Evolutionary conservation across 2,113 vertebrate species (phyloP).

Genomic region (Sphaerodactylus townsendi): DNA sequence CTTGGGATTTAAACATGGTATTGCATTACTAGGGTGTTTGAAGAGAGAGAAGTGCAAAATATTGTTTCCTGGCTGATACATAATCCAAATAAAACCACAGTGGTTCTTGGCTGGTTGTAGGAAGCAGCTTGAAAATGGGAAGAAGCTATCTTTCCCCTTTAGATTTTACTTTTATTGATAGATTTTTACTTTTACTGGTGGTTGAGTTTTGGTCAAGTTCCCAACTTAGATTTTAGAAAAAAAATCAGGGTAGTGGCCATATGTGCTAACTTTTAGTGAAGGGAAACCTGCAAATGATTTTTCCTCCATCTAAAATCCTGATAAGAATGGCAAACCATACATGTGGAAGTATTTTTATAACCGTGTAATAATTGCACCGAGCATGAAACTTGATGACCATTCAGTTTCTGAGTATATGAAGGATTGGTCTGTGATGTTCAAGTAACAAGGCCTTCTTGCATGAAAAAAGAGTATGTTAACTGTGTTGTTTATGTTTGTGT

Average conservation of each 20-base stretch:
- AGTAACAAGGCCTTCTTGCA: neutral
- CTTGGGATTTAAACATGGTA: neutral
- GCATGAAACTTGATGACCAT: neutral
- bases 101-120: neutral
- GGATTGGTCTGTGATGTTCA: neutral
- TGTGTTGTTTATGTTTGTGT: neutral
- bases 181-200: neutral
- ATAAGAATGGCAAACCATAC: neutral
- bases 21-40: neutral
- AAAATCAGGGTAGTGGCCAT: neutral
- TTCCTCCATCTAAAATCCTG: neutral
- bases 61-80: neutral
- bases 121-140: neutral
- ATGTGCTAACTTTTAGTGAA: neutral
- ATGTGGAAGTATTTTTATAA: neutral
- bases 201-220: neutral
- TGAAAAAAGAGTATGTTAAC: neutral
- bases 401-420: neutral
- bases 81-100: neutral
- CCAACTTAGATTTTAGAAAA: neutral
- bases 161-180: neutral
- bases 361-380: neutral
- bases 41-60: no score
- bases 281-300: neutral
- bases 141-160: neutral